These are phyloP conservation scores for Oxyura jamaicensis DNA, from an alignment of 2,113 vertebrate genomes.

Conservation along the genomic window DNA sequence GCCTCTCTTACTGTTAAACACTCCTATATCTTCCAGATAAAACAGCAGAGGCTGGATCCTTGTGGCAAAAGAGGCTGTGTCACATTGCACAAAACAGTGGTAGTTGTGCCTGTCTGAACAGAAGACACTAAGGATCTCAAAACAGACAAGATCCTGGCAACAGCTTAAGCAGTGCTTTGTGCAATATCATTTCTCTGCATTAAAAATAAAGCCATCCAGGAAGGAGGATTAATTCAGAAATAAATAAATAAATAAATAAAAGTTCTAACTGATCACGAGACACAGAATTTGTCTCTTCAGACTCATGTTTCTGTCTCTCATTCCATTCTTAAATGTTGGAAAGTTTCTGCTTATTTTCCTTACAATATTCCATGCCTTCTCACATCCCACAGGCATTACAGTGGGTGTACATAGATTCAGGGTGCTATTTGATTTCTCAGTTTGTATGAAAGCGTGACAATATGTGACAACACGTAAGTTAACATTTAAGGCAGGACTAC, in stretches of 20 bases:
- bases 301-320: neutral
- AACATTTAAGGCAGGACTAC: neutral
- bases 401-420: rapidly evolving
- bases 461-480: neutral
- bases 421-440: neutral
- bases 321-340: neutral
- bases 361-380: neutral
- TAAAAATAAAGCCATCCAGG: neutral
- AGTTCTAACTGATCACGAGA: neutral
- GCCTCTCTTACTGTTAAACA: neutral
- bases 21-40: neutral
- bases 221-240: neutral
- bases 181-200: neutral
- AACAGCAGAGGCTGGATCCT: neutral
- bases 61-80: neutral
- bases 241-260: neutral
- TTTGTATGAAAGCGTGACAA: neutral
- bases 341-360: neutral
- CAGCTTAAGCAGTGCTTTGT: neutral
- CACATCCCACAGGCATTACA: neutral
- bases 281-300: neutral
- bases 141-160: neutral
- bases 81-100: neutral
- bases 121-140: neutral
- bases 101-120: neutral